Conservation (phyloP, 2,888 invertebrate genomes). For the Rhingia campestris region DNA sequence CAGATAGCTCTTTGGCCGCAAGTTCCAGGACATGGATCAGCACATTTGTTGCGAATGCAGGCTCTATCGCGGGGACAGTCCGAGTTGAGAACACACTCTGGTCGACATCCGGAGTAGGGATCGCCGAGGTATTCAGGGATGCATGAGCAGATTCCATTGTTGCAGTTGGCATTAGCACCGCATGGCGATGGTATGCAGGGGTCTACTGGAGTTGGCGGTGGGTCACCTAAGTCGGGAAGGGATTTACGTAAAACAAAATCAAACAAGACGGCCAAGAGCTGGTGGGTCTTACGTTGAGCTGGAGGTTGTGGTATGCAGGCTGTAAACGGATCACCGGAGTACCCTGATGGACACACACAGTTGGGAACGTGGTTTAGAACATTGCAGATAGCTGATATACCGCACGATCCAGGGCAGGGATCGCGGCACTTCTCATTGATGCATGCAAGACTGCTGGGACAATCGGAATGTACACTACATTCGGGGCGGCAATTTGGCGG, state of each 20-base stretch:
- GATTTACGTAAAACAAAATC: neutral
- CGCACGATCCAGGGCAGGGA: constrained; percentile 89
- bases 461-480: constrained; percentile 84
- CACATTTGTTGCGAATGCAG: constrained; percentile 88
- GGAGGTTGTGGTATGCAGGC: constrained; percentile 85
- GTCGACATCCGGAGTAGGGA: constrained; percentile 87
- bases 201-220: constrained; percentile 78
- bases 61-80: constrained; percentile 88
- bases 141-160: constrained; percentile 87
- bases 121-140: constrained; percentile 87
- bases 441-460: constrained; percentile 85
- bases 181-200: constrained; percentile 84
- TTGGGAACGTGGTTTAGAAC: constrained; percentile 89
- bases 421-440: constrained; percentile 87
- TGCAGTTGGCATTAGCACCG: constrained; percentile 84
- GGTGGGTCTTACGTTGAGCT: constrained; percentile 82
- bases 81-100: constrained; percentile 89
- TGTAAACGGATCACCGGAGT: constrained; percentile 86
- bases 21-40: constrained; percentile 89
- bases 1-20: constrained; percentile 90
- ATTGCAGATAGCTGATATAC: constrained; percentile 87
- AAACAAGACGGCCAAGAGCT: neutral
- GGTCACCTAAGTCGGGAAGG: constrained; percentile 75
- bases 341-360: constrained; percentile 87
- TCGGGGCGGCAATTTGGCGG: constrained; percentile 86